phyloP scores from a whole-genome alignment of 2,888 invertebrate genomes.

The Melanchra persicariae region DNA sequence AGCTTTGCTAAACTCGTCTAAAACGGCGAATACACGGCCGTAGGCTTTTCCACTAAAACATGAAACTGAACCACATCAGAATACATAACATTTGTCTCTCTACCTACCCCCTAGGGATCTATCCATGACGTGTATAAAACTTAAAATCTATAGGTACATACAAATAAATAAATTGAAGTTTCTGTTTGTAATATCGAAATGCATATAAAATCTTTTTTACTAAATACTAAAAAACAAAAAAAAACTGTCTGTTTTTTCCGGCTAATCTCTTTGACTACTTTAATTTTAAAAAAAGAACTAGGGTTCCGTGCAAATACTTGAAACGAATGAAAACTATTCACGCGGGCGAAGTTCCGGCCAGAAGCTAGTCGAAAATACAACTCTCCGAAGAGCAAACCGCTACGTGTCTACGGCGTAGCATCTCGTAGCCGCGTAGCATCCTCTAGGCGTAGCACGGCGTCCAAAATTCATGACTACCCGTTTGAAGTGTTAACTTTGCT shows the following conservation, averaged over 20 bases:
- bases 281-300: no score
- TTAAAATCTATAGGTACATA: slow-evolving; percentile 3
- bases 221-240: no score
- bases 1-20: not conserved
- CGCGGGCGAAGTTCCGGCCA: no score
- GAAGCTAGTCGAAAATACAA: slow-evolving; percentile 19
- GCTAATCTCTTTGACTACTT: no score
- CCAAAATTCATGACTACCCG: slow-evolving; percentile 83
- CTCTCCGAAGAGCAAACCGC: slow-evolving; percentile 36
- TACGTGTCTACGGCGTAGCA: slow-evolving; percentile 67
- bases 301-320: no score
- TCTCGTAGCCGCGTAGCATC: slow-evolving; percentile 31
- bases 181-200: no score
- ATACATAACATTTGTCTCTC: not conserved
- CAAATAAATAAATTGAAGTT: no score
- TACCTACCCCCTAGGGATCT: slow-evolving; percentile 5
- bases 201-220: no score
- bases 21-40: not conserved
- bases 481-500: slow-evolving; percentile 76
- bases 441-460: slow-evolving; percentile 70
- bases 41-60: not conserved
- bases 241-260: no score
- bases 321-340: no score
- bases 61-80: not conserved
- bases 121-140: slow-evolving; percentile 14